A percentile compares a stretch with the other conserved stretches of the same genome.
phyloP scores from a whole-genome alignment of 2,113 vertebrate species.

The Pica pica region DNA sequence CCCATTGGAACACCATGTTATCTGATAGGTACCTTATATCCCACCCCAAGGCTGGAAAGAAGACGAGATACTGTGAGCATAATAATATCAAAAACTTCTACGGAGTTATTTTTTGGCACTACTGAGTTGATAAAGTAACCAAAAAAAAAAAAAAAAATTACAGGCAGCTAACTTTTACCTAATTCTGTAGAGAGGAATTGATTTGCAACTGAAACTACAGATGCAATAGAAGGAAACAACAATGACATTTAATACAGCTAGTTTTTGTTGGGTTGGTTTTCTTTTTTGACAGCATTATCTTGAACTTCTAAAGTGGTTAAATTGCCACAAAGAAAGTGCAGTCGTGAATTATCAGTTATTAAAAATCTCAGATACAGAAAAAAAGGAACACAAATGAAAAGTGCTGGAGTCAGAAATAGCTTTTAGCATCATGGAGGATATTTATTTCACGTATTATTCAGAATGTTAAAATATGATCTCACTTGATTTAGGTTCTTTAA shows the following conservation, averaged over 20 bases:
- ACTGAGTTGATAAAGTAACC: neutral
- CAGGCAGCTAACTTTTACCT: neutral
- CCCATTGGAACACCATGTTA: neutral
- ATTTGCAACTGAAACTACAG: neutral
- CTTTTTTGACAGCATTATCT: neutral
- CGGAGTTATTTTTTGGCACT: neutral
- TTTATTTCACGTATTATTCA: neutral
- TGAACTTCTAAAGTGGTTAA: neutral
- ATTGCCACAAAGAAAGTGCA: neutral
- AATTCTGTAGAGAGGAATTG: neutral
- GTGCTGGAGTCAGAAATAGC: neutral
- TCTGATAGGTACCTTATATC: neutral
- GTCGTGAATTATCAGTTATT: neutral
- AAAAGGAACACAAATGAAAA: neutral
- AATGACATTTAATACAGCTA: neutral
- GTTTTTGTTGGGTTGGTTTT: neutral
- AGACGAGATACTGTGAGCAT: rapidly evolving
- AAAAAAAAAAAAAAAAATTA: neutral
- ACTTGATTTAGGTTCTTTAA: neutral
- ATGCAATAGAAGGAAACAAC: neutral
- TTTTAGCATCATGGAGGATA: neutral
- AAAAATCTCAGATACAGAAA: neutral
- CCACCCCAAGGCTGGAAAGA: neutral
- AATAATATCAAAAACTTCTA: neutral
- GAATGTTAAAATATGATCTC: neutral